Base-by-base conservation (phyloP, 1,140 invertebrate genomes). In the Saccostrea cuccullata region DNA sequence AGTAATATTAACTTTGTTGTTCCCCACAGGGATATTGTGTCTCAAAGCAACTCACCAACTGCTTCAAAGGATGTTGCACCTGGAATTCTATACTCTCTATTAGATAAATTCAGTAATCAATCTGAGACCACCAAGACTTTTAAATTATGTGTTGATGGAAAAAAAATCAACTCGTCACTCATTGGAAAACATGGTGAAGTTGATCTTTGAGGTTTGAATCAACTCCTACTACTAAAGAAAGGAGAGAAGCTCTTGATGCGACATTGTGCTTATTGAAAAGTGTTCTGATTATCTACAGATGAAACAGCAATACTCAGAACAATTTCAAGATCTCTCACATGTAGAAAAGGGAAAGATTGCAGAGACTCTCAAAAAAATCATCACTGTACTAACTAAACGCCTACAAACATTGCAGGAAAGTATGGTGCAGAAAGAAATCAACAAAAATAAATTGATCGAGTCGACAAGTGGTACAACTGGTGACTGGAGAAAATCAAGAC, bases 1-100 rank as follows among this genome's bases (percentile, higher is more conserved):
- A 20, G 82, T 17, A 70, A 85, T 30, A 88, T 88, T 12, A 88
- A 88, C 56, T 88, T 88, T 58, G 83, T 60, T 3, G 67, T 88
- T 8, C 87, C 87, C 1, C 40, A 23, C 15, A 15, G 67, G 1
- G 56, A 82, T n/a, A 30, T 82, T 55, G 13, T n/a, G 58, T 47
- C 55, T 36, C 58, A 30, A n/a, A 85, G 3, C 55, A 2, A 58
- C 12, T 20, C 84, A 3, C 60, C 64, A 3, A 8, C 70, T 6
- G 40, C 85, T 55, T 3, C 85, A 20, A 58, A 86, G 17, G 60
- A 86, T 12, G 26, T 86, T 55, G 40, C 3, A 15, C 85, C 85
- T 6, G 85, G 85, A 5, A 40, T 86, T 20, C 3, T 86, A 11
- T 15, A 23, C 9, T 20, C n/a, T 20, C 26, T 86, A 8, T 56